Evolutionary conservation across 2,797 vertebrate genomes (phyloP).

Genomic region (Staurois parvus): DNA sequence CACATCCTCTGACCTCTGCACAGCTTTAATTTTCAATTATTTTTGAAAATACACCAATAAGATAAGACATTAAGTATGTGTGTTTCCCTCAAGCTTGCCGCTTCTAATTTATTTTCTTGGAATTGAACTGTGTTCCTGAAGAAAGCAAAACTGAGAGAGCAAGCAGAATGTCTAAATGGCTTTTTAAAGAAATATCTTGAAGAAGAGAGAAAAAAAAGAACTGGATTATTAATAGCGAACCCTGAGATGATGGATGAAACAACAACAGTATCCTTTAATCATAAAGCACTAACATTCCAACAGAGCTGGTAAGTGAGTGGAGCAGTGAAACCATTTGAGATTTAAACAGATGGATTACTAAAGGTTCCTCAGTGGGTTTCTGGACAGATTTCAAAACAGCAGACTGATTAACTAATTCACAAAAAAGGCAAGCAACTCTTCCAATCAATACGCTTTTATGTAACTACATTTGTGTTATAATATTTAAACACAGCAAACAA

Average conservation of each 20-base stretch:
- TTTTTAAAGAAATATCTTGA: slow-evolving; percentile 62
- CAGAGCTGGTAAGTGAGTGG: slow-evolving; percentile 69
- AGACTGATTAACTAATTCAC: slow-evolving; percentile 75
- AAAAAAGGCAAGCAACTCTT: slow-evolving; percentile 73
- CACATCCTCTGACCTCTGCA: slow-evolving; percentile 64
- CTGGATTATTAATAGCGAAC: slow-evolving; percentile 72
- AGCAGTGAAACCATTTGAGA: slow-evolving; percentile 74
- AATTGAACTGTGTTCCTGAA: slow-evolving; percentile 62
- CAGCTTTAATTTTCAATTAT: slow-evolving; percentile 62
- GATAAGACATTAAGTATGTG: slow-evolving; percentile 53
- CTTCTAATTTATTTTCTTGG: slow-evolving; percentile 58
- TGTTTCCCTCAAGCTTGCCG: slow-evolving; percentile 38
- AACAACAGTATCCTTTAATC: slow-evolving; percentile 75
- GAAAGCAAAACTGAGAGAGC: slow-evolving; percentile 59
- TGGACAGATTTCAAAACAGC: slow-evolving; percentile 74
- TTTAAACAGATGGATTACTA: slow-evolving; percentile 75
- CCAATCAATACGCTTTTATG: slow-evolving; percentile 72
- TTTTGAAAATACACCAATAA: slow-evolving; percentile 64
- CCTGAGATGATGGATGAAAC: slow-evolving; percentile 73
- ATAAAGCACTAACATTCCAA: slow-evolving; percentile 73
- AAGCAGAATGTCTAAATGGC: slow-evolving; percentile 62
- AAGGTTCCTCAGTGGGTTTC: slow-evolving; percentile 72
- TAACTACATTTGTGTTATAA: slow-evolving; percentile 71
- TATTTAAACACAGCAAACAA: slow-evolving; percentile 69
- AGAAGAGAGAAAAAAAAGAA: slow-evolving; percentile 10